Percentiles rank a stretch among this genome's conserved stretches.
Evolutionary conservation across 1,140 invertebrate species (phyloP).

Genomic region (Panagrolaimus sp.): DNA sequence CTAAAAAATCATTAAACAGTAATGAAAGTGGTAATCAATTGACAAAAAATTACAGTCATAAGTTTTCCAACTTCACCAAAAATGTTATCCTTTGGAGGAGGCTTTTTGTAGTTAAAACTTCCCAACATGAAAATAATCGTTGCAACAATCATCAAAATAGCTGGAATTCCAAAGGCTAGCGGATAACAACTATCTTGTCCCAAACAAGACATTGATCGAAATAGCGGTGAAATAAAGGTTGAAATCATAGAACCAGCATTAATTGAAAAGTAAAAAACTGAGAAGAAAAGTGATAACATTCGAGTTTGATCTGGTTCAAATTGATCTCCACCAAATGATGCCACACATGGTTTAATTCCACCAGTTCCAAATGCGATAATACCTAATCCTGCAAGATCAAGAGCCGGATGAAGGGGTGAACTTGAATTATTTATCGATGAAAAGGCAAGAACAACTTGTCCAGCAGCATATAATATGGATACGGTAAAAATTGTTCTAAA

Average conservation of each 20-base stretch:
- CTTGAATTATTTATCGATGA: slow-evolving; percentile 22
- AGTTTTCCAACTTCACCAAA: slow-evolving; percentile 34
- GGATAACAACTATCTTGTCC: slow-evolving; percentile 59
- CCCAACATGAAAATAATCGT: slow-evolving; percentile 69
- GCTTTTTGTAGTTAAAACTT: slow-evolving; percentile 68
- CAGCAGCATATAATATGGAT: slow-evolving; percentile 27
- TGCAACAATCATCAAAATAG: slow-evolving; percentile 60
- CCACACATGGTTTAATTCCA: slow-evolving; percentile 36
- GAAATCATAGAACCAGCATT: slow-evolving; percentile 83
- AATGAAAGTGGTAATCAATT: neutral
- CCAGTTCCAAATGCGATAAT: slow-evolving; percentile 62
- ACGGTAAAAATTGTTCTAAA: slow-evolving; percentile 61
- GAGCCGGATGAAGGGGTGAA: slow-evolving; percentile 24
- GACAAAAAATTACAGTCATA: neutral
- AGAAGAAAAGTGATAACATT: slow-evolving; percentile 78
- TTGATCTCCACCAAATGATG: slow-evolving; percentile 58
- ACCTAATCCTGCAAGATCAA: slow-evolving; percentile 52
- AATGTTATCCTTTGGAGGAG: slow-evolving; percentile 37
- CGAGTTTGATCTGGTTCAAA: slow-evolving; percentile 66
- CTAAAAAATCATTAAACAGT: slow-evolving; percentile 10
- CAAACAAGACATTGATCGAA: slow-evolving; percentile 63
- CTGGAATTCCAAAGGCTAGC: slow-evolving; percentile 59
- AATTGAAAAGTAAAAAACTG: slow-evolving; percentile 84
- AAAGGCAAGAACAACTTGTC: slow-evolving; percentile 29
- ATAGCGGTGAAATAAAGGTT: slow-evolving; percentile 77